phyloP scores from a whole-genome alignment of 2,113 vertebrate genomes.

The Cyphomyrus plagiostoma region DNA sequence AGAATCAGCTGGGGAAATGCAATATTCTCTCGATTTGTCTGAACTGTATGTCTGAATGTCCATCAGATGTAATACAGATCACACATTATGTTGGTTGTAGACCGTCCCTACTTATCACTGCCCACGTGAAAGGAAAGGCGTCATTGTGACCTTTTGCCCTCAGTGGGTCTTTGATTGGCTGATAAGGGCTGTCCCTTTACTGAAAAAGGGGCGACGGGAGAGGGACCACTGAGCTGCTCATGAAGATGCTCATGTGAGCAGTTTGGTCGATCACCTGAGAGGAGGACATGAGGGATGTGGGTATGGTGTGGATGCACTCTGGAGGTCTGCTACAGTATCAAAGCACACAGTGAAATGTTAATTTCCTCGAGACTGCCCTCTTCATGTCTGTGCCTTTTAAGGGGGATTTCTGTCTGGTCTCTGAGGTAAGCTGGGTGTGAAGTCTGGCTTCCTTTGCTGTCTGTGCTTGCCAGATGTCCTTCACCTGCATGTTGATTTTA shows the following conservation, averaged over 20 bases:
- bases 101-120: neutral
- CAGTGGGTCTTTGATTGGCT: neutral
- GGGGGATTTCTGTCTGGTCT: neutral
- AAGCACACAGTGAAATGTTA: neutral
- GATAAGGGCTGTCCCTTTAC: neutral
- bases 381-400: neutral
- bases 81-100: neutral
- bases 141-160: neutral
- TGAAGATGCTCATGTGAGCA: neutral
- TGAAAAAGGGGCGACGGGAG: neutral
- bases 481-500: neutral
- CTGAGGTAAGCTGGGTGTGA: neutral
- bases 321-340: neutral
- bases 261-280: neutral
- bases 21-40: neutral
- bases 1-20: neutral
- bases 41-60: neutral
- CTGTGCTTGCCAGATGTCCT: neutral
- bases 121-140: neutral
- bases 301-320: neutral
- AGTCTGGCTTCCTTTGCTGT: neutral
- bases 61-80: neutral
- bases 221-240: neutral
- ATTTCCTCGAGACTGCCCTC: neutral
- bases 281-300: neutral